Conservation (phyloP, 2,888 invertebrate species). For the Aspidiotus rigidus region DNA sequence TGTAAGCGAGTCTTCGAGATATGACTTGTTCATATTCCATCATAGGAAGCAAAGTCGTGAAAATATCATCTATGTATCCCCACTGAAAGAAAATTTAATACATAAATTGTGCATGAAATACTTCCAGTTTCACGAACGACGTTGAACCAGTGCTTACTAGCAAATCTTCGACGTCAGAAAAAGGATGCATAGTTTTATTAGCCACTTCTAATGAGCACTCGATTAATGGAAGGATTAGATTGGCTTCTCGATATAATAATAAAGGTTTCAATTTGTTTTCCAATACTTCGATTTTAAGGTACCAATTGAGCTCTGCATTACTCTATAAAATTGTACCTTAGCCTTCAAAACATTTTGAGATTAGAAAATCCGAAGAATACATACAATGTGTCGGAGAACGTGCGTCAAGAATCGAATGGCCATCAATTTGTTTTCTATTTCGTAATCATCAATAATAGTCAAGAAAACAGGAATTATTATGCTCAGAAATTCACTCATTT, state of each 20-base stretch:
- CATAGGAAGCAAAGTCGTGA: slow-evolving; percentile 14
- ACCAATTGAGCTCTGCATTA: slow-evolving; percentile 17
- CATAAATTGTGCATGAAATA: background rate
- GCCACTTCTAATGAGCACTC: slow-evolving; percentile 21
- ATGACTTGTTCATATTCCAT: slow-evolving; percentile 25
- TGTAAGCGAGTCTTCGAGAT: slow-evolving; percentile 10
- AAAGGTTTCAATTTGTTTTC: slow-evolving; percentile 10
- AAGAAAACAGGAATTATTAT: slow-evolving; percentile 13
- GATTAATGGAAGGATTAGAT: slow-evolving; percentile 13
- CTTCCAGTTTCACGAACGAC: no score
- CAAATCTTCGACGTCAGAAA: no score
- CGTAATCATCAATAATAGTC: slow-evolving; percentile 14
- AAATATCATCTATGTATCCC: slow-evolving; percentile 20
- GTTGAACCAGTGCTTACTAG: no score
- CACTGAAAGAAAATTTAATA: slow-evolving; percentile 12
- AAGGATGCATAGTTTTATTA: background rate
- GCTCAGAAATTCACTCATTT: slow-evolving; percentile 19
- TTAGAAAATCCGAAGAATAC: background rate
- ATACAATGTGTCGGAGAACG: slow-evolving; percentile 14
- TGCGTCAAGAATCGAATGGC: slow-evolving; percentile 5
- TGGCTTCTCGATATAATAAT: slow-evolving; percentile 14
- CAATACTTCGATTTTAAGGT: slow-evolving; percentile 20
- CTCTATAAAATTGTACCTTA: background rate
- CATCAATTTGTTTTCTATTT: background rate
- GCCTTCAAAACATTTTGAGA: background rate